Base-by-base conservation (phyloP, 1,140 invertebrate species). In the Musca domestica region DNA sequence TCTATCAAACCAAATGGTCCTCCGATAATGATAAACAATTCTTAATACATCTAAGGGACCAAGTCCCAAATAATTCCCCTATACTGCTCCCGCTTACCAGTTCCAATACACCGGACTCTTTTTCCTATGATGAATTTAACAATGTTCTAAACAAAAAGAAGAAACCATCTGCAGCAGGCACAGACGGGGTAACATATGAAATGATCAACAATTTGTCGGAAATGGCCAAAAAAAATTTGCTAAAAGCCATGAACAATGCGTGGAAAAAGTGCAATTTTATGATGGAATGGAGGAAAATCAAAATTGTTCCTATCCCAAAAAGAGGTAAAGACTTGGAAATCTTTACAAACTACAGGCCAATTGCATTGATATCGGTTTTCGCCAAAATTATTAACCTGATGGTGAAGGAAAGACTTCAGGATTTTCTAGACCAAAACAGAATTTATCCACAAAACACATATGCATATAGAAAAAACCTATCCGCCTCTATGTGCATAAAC, bases 291-390 rank as follows among this genome's bases (percentile, higher is more conserved):
- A 20, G 63, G 10, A 47, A 17, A 7, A 64, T 64, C 4, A 46
- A 47, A 47, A 64, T 64, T 25, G 56, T 47, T 20, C 63, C 63
- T 20, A 64, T 64, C 10, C 41, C 41, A 15, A 64, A 64, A 47
- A 46, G 9, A 19, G 41, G 23, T 9, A 46, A 41, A 64, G 63
- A 64, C 20, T 23, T 47, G 19, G 34, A 19, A 9, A 19, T 19
- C 3, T 30, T 14, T 17, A 61, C 56, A 2, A 64, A 47, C 19
- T 64, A 34, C 34, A 2, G 63, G n/a, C 63, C 63, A 7, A 64
- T 64, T n/a, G 34, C 63, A 1, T 34, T 64, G 17, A 64, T 64
- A n/a, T 15, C 41, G 1, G 63, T 46, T 14, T 41, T 64, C 23
- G 27, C 23, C 19, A 64, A 64, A 47, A 34, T 17, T 12, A 64